Percentiles rank a stretch among this genome's conserved stretches.
These are phyloP conservation scores for Coelinius sp. DNA, from an alignment of 2,888 invertebrate species.

Conservation along the genomic window DNA sequence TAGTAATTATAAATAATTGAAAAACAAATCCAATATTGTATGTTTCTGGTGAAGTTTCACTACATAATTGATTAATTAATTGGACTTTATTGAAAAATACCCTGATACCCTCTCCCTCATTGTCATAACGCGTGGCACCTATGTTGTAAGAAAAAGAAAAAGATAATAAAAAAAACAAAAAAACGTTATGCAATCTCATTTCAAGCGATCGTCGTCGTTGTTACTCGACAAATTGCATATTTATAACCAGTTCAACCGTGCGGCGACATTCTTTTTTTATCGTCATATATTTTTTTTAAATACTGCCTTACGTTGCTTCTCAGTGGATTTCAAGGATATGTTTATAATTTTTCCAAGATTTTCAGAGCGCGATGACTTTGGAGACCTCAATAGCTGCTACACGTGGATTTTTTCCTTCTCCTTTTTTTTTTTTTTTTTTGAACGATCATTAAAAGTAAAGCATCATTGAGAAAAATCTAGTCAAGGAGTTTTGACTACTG, in stretches of 20 bases:
- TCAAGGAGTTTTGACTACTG: neutral
- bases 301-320: neutral
- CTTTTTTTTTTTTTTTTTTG: conserved; percentile 2
- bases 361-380: conserved; percentile 22
- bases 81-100: neutral
- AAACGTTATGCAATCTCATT: conserved; percentile 50
- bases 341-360: neutral
- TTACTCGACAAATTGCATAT: conserved; percentile 52
- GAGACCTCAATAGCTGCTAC: conserved; percentile 2
- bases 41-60: conserved; percentile 55
- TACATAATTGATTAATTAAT: conserved; percentile 25
- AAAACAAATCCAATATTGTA: conserved; percentile 62
- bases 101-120: conserved; percentile 32
- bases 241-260: conserved; percentile 46
- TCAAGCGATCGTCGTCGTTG: conserved; percentile 32
- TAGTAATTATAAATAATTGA: conserved; percentile 61
- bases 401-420: neutral
- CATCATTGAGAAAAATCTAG: neutral
- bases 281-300: conserved; percentile 19
- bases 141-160: conserved; percentile 41
- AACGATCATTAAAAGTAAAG: neutral
- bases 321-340: conserved; percentile 1
- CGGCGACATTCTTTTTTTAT: conserved; percentile 35
- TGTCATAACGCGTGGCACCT: conserved; percentile 48
- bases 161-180: neutral